Base-by-base conservation (phyloP, 2,888 invertebrate species). In the Rhagonycha lutea region DNA sequence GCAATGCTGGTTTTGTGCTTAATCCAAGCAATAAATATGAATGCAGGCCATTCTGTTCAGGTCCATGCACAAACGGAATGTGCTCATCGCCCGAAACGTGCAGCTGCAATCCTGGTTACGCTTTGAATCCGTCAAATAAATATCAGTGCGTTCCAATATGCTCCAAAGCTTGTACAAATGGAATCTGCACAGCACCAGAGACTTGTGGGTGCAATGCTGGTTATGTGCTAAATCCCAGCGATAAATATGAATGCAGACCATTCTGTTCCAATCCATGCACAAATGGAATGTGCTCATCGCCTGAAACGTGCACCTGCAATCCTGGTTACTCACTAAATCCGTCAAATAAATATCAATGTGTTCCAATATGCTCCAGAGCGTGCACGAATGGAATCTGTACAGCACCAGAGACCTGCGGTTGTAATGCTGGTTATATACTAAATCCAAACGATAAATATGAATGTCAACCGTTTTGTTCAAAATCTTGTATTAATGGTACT, bases 161-260 rank as follows among this genome's bases (percentile, higher is more conserved):
- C 11, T 82, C 81, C 32, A 68, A 79, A 18, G 77, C 81, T n/a
- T 86, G 85, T 71, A 12, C 79, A 3, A 83, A 88, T 73, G 88
- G 88, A 11, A 74, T 76, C n/a, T 89, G 88, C 72, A 82, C 81
- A 0, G 83, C 82, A 1, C 87, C 87, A 0, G 84, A 86, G 28
- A 80, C 72, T 3, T 88, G 89, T 73, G 79, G 81, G 10, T 92
- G 92, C 63, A 79, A 80, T 28, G 7, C 65, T 10, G 82, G 18
- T 1, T 18, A 18, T 18, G 18, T 18, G 18, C 1, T 32, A 4
- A 12, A 32, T 12, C 4, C 12, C 4, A 1, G 5, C 12, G 32
- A 32, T 12, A 32, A 81, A 18, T 82, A 76, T 29, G n/a, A 74
- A 60, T 83, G 83, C 28, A 71, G 77, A 29, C 80, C 82, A 8